phyloP scores from a whole-genome alignment of 30 jellyfish, hydroid and myxozoan species.

The Nemopilema nomurai region DNA sequence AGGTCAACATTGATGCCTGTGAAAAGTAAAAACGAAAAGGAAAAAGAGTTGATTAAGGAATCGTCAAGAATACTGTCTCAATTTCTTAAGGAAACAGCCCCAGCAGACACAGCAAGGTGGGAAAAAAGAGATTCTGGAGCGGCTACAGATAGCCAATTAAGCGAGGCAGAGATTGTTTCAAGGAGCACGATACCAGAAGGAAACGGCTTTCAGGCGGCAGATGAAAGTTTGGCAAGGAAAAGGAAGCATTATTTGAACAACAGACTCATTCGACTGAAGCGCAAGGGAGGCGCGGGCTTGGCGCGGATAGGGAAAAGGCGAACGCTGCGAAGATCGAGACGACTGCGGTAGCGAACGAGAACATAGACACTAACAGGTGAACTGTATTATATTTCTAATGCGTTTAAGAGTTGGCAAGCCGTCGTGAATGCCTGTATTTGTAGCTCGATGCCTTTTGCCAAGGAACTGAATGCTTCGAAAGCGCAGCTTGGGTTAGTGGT shows the following conservation, averaged over 20 bases:
- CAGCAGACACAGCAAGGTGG: constrained; percentile 41
- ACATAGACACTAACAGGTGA: background rate
- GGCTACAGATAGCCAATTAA: constrained; percentile 2
- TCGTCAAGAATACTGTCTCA: constrained; percentile 44
- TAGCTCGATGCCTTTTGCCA: too few species aligned
- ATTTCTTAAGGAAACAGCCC: constrained; percentile 49
- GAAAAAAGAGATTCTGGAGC: constrained; percentile 64
- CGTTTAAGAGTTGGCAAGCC: too few species aligned
- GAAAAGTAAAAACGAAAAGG: background rate
- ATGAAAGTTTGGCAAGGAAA: constrained; percentile 16
- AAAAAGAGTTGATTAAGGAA: constrained; percentile 33
- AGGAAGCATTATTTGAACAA: constrained; percentile 39
- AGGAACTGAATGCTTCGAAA: too few species aligned
- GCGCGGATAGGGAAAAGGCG: background rate
- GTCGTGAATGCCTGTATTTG: too few species aligned
- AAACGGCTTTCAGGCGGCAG: constrained; percentile 23
- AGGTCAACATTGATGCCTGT: constrained; percentile 11
- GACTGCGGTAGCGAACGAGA: background rate
- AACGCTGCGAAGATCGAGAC: constrained; percentile 23
- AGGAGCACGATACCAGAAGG: constrained; percentile 50
- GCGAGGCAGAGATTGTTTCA: constrained; percentile 59
- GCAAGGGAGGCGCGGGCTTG: constrained; percentile 36
- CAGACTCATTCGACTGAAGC: constrained; percentile 52
- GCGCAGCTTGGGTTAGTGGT: too few species aligned
- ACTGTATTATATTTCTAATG: background rate